Conservation (phyloP, 2,888 invertebrate genomes). For the Noctua janthe region DNA sequence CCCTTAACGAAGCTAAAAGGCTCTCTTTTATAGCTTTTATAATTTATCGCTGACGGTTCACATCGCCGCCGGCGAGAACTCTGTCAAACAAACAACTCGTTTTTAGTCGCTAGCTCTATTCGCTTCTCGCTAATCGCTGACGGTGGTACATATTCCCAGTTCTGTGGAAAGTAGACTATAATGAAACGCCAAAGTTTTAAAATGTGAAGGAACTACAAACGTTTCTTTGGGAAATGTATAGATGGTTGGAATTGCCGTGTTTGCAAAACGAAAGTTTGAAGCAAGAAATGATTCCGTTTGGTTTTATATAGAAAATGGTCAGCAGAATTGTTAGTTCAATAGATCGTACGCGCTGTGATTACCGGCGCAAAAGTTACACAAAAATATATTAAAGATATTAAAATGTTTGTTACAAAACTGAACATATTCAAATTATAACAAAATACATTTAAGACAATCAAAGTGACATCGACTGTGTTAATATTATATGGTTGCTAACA, state of each 20-base stretch:
- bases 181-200: neutral
- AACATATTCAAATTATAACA: neutral
- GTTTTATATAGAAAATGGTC: neutral
- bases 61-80: neutral
- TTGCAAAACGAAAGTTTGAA: neutral
- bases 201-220: neutral
- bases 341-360: neutral
- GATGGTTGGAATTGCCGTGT: neutral
- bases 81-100: neutral
- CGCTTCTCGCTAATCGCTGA: neutral
- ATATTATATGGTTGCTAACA: neutral
- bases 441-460: too few species aligned
- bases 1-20: neutral
- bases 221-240: neutral
- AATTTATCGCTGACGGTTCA: too few species aligned
- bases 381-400: too few species aligned
- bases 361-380: neutral
- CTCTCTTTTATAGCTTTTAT: neutral
- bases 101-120: neutral
- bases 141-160: accelerated
- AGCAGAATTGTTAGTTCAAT: too few species aligned
- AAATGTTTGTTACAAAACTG: neutral
- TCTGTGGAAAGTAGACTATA: neutral
- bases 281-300: neutral
- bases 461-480: neutral